These are phyloP conservation scores for Bothrops jararaca DNA, from an alignment of 2,113 vertebrate species.

Conservation along the genomic window DNA sequence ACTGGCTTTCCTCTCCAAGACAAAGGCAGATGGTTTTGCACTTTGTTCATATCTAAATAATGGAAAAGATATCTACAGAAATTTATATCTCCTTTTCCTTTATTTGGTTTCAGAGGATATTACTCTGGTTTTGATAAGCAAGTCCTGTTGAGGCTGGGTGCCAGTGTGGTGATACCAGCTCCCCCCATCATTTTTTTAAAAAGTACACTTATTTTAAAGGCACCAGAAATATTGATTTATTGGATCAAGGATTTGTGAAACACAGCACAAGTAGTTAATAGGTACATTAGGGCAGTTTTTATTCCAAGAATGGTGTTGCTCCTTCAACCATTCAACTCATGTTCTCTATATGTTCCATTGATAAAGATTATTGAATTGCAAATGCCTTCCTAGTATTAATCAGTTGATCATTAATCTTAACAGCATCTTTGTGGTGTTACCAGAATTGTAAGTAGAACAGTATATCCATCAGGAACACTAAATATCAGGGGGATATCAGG, in stretches of 20 bases:
- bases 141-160: conserved; percentile 20
- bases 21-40: conserved; percentile 23
- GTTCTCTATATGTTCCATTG: conserved; percentile 49
- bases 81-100: background rate
- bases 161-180: background rate
- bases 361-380: conserved; percentile 48
- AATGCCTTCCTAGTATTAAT: conserved; percentile 52
- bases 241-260: conserved; percentile 41
- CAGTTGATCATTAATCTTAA: conserved; percentile 44
- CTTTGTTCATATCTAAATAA: conserved; percentile 20
- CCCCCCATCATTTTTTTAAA: conserved; percentile 8
- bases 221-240: conserved; percentile 15
- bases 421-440: conserved; percentile 10
- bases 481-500: background rate
- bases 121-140: conserved; percentile 5
- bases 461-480: conserved; percentile 3
- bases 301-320: conserved; percentile 36
- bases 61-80: conserved; percentile 31
- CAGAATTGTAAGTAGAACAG: conserved; percentile 36
- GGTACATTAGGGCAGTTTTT: conserved; percentile 29
- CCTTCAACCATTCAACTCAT: conserved; percentile 49
- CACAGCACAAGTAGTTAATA: conserved; percentile 9
- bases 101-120: background rate
- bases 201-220: conserved; percentile 43
- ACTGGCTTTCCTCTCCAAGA: conserved; percentile 22